Conservation (phyloP, 2,888 invertebrate species). For the Chloroclysta siterata region DNA sequence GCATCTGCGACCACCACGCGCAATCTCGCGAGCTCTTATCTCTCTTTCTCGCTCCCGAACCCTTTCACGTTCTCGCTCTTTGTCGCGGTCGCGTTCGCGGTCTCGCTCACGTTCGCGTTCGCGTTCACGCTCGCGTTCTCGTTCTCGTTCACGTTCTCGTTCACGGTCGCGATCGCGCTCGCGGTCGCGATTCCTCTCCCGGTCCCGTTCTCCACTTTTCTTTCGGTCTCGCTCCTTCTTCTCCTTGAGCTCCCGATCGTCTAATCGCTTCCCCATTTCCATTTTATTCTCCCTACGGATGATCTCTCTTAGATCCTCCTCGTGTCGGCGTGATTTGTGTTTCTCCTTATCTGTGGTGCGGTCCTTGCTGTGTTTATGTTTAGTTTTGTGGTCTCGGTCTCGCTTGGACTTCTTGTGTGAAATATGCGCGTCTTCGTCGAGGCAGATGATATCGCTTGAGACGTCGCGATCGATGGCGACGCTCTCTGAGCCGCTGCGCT, state of each 20-base stretch:
- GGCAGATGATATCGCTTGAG: constrained; percentile 53
- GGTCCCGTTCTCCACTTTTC: constrained; percentile 50
- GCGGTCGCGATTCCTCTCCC: constrained; percentile 47
- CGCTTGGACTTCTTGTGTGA: constrained; percentile 65
- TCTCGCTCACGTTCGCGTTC: constrained; percentile 42
- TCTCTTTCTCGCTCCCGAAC: constrained; percentile 9
- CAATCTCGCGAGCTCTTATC: constrained; percentile 14
- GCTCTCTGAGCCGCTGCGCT: constrained; percentile 84
- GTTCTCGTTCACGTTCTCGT: constrained; percentile 46
- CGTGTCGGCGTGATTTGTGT: constrained; percentile 60
- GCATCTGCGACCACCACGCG: constrained; percentile 11
- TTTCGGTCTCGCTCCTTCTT: constrained; percentile 49
- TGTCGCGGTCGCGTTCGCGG: constrained; percentile 13
- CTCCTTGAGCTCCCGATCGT: constrained; percentile 73
- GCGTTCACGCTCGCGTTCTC: constrained; percentile 30
- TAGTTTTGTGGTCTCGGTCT: constrained; percentile 62
- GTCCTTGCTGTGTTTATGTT: constrained; percentile 71
- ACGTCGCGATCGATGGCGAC: constrained; percentile 33
- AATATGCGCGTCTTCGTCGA: constrained; percentile 67
- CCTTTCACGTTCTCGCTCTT: not conserved
- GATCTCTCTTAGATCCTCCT: constrained; percentile 74
- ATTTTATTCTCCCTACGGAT: constrained; percentile 67
- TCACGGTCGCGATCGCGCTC: constrained; percentile 56
- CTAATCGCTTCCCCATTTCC: constrained; percentile 63
- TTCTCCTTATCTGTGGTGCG: constrained; percentile 59